Base-by-base conservation (phyloP, 2,797 vertebrate species). In the Catamblyrhynchus diadema region DNA sequence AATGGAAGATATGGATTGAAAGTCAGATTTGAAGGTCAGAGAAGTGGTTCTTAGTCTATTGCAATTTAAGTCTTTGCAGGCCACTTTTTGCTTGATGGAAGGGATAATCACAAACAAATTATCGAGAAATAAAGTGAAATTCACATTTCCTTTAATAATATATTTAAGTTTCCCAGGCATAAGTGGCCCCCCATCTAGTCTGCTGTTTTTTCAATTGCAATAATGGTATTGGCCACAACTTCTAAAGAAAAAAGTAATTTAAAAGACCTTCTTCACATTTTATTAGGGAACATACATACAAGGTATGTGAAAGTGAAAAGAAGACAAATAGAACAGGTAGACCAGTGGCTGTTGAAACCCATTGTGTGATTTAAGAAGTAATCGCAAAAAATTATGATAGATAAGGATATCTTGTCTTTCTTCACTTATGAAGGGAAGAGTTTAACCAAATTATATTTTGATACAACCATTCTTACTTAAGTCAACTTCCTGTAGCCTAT, bases 1-100 rank as follows among this genome's bases (percentile, higher is more conserved):
- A 98, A 97, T 96, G 96, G 94, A 72, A 97, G 95, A 90, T 96
- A 94, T 11, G 10, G 86, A 96, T 91, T 97, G 95, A 97, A 98
- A 97, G 97, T 97, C 96, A 94, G 73, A 86, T 95, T 79, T 96
- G 96, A 97, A 97, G 97, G 97, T 97, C 98, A 97, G 27, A 72
- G 64, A 94, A 96, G 86, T 30, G 17, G 73, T 65, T 96, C 84
- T 93, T 80, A 61, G 72, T 81, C 93, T 90, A 47, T 53, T 56
- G 30, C 74, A 90, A 86, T 81, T 90, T 94, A 91, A 91, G 84
- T 62, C 32, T 93, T 83, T 47, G 39, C 18, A 10, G 28, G n/a
- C 7, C n/a, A 67, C 4, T 47, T 93, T 85, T 91, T 75, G 7
- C 75, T 59, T 59, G 56, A 89, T 61, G 41, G 21, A 86, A 89